Evolutionary conservation across 2,888 invertebrate species (phyloP), one percentile per base, ranked within the genome.

Genomic region (Venusia cambrica): DNA sequence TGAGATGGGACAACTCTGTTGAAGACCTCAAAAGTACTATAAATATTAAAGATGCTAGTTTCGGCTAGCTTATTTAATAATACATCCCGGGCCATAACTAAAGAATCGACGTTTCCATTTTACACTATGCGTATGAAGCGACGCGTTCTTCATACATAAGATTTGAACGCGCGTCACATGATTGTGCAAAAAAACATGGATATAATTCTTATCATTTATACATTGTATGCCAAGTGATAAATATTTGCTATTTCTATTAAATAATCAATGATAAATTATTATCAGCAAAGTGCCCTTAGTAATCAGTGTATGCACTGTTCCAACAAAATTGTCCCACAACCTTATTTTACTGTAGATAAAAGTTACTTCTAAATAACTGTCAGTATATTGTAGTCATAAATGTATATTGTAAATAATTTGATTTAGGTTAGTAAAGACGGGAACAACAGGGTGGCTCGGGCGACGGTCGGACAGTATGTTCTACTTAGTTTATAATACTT

Each of bases 321-420:
- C 60, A 67, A 55, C 67, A 62, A 60, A 75, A 75, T 61, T 61
- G 53, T 48, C 51, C 70, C 66, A 56, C 58, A 51, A 58, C 54
- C 53, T 60, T 57, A 71, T 57, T 74, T 74, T 64, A 71, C 69
- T 80, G 81, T 81, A 80, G 80, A 79, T 81, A 80, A 71, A 76
- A 67, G 75, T 80, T 80, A 83, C 62, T 66, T 75, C 73, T 83
- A 83, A 66, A 73, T 74, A 77, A 78, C 73, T 71, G 71, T 73
- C 62, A 64, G 68, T 76, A 74, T 80, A 81, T 74, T 75, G 80
- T 79, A 72, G 80, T 73, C 70, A 66, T 77, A 73, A 66, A 69
- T 73, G 76, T 83, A 84, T 73, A 81, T 76, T 83, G 83, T 84
- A 84, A 81, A 85, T 84, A 85, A 66, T 77, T 80, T 73, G 57